phyloP scores from a whole-genome alignment of 2,113 vertebrate species.

The Lophura nycthemera region DNA sequence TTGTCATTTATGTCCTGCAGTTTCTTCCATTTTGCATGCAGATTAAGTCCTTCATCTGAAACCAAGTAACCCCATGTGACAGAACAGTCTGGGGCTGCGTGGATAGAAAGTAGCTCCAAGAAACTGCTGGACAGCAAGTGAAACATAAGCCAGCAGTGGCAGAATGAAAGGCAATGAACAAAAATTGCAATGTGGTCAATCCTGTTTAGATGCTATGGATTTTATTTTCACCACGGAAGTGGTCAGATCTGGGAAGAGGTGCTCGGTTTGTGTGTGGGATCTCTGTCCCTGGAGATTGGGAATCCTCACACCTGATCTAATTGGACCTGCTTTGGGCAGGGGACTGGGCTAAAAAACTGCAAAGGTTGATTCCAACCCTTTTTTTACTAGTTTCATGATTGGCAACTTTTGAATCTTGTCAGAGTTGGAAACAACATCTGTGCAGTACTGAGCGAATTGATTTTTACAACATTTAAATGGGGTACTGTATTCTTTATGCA shows the following conservation, averaged over 20 bases:
- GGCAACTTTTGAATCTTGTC: neutral
- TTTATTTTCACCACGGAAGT: neutral
- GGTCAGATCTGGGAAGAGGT: neutral
- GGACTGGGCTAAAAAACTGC: neutral
- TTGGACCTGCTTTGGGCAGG: neutral
- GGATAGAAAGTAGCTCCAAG: neutral
- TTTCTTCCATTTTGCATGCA: neutral
- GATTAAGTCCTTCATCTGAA: neutral
- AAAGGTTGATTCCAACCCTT: neutral
- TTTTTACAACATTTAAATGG: neutral
- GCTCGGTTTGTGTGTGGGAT: neutral
- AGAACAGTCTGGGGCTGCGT: neutral
- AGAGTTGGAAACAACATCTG: neutral
- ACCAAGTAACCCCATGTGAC: neutral
- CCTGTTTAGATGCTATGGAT: neutral
- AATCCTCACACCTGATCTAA: neutral
- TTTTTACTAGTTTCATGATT: neutral
- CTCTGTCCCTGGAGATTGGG: neutral
- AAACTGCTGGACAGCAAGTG: neutral
- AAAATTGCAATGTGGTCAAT: neutral
- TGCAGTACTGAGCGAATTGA: neutral
- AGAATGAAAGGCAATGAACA: neutral
- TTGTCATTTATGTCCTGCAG: neutral
- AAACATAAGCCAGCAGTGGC: neutral
- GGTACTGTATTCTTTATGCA: neutral